Evolutionary conservation across 1,140 invertebrate genomes (phyloP).

Genomic region (Halotydeus destructor): DNA sequence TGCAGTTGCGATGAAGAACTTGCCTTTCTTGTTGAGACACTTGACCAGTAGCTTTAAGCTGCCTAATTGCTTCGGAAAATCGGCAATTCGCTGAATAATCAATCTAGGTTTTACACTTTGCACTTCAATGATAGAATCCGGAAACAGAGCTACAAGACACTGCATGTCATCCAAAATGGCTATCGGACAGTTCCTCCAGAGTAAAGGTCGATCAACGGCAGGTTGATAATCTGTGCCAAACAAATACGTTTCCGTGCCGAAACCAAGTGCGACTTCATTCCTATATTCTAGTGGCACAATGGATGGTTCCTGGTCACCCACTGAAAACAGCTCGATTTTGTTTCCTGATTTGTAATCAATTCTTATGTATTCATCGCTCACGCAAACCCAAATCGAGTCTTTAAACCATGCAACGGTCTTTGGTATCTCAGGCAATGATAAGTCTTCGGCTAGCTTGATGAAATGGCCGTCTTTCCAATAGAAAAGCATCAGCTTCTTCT

Average conservation of each 20-base stretch:
- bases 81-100: constrained; percentile 52
- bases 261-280: constrained; percentile 48
- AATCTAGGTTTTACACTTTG: constrained; percentile 46
- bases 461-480: constrained; percentile 72
- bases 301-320: constrained; percentile 55
- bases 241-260: constrained; percentile 61
- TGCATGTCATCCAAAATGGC: constrained; percentile 51
- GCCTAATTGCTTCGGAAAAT: background rate
- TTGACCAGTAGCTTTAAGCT: constrained; percentile 10
- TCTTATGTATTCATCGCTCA: constrained; percentile 55
- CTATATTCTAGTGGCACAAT: constrained; percentile 50
- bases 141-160: constrained; percentile 50
- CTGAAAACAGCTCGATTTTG: constrained; percentile 58
- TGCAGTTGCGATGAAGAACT: constrained; percentile 61
- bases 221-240: constrained; percentile 47
- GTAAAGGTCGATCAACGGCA: constrained; percentile 42
- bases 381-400: constrained; percentile 58
- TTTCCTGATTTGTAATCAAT: constrained; percentile 39
- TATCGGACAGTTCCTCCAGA: constrained; percentile 44
- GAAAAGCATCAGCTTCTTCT: constrained; percentile 63
- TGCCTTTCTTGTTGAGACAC: constrained; percentile 28
- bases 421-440: constrained; percentile 60
- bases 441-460: constrained; percentile 42
- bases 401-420: constrained; percentile 63
- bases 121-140: constrained; percentile 51